phyloP scores from a whole-genome alignment of 2,113 vertebrate species.

The Craseonycteris thonglongyai region DNA sequence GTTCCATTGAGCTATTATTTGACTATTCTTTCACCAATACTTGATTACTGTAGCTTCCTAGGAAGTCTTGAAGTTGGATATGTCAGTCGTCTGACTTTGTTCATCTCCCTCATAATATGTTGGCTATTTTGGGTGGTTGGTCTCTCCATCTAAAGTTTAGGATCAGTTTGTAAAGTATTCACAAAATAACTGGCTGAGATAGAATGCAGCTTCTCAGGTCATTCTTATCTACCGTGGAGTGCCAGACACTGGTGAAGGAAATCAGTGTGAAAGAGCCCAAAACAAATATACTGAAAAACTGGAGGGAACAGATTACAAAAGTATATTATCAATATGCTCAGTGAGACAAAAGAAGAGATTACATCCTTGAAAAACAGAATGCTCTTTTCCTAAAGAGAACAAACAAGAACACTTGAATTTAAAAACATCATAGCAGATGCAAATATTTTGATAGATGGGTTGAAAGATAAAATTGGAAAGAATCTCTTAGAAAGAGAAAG shows the following conservation, averaged over 20 bases:
- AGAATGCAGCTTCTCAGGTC: too few species aligned
- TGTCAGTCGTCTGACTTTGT: background rate
- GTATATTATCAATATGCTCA: background rate
- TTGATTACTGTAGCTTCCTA: background rate
- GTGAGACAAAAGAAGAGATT: background rate
- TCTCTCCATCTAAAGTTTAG: too few species aligned
- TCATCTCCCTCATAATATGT: too few species aligned
- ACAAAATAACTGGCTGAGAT: too few species aligned
- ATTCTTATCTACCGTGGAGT: too few species aligned
- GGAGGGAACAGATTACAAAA: background rate
- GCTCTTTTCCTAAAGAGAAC: background rate
- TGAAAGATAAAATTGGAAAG: background rate
- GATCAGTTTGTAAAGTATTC: too few species aligned
- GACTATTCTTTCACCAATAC: background rate
- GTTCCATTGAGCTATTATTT: rapidly evolving
- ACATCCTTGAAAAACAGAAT: background rate
- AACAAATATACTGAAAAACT: background rate
- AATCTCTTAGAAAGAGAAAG: background rate
- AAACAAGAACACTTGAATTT: background rate
- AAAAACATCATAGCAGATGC: background rate
- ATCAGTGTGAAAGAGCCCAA: background rate
- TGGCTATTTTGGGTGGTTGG: too few species aligned
- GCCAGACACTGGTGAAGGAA: too few species aligned
- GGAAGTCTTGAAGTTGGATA: background rate
- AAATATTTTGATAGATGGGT: background rate